phyloP scores from a whole-genome alignment of 2,888 invertebrate species.

The Ischnura elegans region DNA sequence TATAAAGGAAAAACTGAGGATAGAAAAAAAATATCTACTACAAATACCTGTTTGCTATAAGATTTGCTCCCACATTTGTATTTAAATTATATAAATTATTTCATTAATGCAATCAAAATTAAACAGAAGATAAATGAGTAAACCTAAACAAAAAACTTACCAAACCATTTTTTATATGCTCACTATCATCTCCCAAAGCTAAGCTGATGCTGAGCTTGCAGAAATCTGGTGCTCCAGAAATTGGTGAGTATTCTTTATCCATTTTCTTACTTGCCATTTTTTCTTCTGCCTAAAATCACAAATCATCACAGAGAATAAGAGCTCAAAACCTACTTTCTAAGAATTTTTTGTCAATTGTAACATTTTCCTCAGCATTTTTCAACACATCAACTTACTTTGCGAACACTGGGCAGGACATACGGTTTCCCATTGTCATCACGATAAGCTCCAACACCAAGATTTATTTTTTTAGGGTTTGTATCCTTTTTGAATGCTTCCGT shows the following conservation, averaged over 20 bases:
- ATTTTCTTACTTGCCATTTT: slow-evolving; percentile 83
- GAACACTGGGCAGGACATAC: slow-evolving; percentile 93
- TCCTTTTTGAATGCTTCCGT: slow-evolving; percentile 97
- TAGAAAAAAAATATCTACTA: no score
- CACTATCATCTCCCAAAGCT: slow-evolving; percentile 91
- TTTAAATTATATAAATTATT: no score
- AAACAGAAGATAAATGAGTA: no score
- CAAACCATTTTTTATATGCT: slow-evolving; percentile 84
- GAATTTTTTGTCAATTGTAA: neutral
- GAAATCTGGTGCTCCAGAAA: slow-evolving; percentile 91
- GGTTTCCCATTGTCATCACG: slow-evolving; percentile 99
- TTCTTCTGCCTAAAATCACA: slow-evolving; percentile 87
- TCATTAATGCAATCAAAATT: no score
- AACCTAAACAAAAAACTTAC: slow-evolving; percentile 81
- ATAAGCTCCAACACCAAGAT: slow-evolving; percentile 97
- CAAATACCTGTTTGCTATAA: no score
- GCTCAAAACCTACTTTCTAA: neutral
- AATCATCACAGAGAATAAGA: slow-evolving; percentile 47
- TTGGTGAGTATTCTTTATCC: slow-evolving; percentile 98
- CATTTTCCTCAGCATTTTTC: neutral
- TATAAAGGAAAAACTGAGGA: no score
- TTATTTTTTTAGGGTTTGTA: slow-evolving; percentile 94
- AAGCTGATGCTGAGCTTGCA: slow-evolving; percentile 90
- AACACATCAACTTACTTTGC: slow-evolving; percentile 79
- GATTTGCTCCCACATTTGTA: no score